phyloP scores from a whole-genome alignment of 2,113 vertebrate species.

The Melospiza georgiana region DNA sequence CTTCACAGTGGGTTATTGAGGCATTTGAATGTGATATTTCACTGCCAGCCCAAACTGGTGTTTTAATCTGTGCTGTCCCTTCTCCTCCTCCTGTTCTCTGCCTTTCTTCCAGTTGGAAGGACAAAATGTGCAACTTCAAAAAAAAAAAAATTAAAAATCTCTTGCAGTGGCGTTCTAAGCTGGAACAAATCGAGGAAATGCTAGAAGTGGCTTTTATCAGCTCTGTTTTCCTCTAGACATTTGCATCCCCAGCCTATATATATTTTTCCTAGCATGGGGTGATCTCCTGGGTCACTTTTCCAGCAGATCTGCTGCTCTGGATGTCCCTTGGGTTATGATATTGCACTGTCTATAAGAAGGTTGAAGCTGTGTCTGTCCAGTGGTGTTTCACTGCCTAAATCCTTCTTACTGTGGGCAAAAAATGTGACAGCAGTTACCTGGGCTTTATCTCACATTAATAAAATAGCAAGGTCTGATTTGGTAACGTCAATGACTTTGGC shows the following conservation, averaged over 20 bases:
- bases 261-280: background rate
- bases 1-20: constrained; percentile 20
- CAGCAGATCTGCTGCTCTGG: background rate
- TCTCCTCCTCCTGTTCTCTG: background rate
- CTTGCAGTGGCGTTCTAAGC: background rate
- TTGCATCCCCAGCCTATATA: background rate
- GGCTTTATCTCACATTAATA: background rate
- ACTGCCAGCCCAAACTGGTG: background rate
- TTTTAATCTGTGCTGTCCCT: background rate
- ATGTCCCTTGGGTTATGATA: background rate
- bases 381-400: background rate
- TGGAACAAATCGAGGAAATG: background rate
- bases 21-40: constrained; percentile 5
- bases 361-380: background rate
- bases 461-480: background rate
- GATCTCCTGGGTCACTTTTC: background rate
- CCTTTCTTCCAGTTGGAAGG: background rate
- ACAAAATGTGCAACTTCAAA: background rate
- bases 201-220: background rate
- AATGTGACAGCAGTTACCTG: background rate
- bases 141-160: background rate
- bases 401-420: background rate
- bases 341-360: background rate
- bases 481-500: background rate
- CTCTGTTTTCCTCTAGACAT: background rate